phyloP scores from a whole-genome alignment of 2,113 vertebrate species.

The Bubo bubo region DNA sequence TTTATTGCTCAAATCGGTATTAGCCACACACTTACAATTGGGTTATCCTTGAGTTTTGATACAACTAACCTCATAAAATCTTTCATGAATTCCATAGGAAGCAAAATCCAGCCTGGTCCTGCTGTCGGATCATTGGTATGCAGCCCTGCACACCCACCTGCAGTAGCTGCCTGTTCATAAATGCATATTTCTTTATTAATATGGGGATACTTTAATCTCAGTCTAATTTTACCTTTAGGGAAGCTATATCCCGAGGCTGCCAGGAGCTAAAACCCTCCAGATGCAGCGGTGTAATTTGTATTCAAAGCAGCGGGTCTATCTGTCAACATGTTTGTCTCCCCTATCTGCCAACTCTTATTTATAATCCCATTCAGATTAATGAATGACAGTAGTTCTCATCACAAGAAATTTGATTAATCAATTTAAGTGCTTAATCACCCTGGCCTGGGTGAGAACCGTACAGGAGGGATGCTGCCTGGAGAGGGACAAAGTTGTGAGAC shows the following conservation, averaged over 20 bases:
- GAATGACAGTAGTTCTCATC: constrained; percentile 84
- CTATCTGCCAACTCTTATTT: constrained; percentile 82
- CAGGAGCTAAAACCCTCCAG: constrained; percentile 52
- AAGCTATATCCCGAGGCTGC: constrained; percentile 55
- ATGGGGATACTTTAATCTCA: constrained; percentile 65
- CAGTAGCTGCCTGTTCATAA: neutral
- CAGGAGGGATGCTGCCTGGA: constrained; percentile 62
- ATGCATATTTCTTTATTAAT: constrained; percentile 64
- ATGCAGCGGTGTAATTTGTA: constrained; percentile 68
- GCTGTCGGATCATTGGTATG: constrained; percentile 25
- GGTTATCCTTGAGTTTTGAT: neutral
- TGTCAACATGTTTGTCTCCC: constrained; percentile 77
- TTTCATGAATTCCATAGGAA: neutral
- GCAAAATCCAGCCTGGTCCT: neutral
- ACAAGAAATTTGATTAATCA: constrained; percentile 87
- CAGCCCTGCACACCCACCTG: neutral
- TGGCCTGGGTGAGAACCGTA: constrained; percentile 52
- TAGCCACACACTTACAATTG: neutral
- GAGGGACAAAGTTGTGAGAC: constrained; percentile 52
- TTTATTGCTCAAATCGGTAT: neutral
- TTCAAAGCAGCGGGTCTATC: constrained; percentile 63
- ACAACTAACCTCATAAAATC: neutral
- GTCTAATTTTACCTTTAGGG: constrained; percentile 74
- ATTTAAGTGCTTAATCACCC: constrained; percentile 84
- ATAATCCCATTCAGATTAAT: constrained; percentile 84